phyloP scores from a whole-genome alignment of 2,888 invertebrate species.

The Vanessa cardui region DNA sequence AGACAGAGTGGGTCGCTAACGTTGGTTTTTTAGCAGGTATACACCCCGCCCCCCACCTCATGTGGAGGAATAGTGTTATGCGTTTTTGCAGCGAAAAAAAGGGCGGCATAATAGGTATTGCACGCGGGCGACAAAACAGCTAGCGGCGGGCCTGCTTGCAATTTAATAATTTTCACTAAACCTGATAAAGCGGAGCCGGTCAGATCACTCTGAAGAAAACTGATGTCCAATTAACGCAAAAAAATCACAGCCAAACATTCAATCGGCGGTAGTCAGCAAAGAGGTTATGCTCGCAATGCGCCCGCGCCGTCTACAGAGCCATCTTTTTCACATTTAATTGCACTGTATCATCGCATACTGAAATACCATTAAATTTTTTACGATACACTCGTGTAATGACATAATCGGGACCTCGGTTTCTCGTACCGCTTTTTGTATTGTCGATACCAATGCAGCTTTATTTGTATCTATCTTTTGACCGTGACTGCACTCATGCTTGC shows the following conservation, averaged over 20 bases:
- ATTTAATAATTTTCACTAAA: neutral
- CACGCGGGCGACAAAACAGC: too few species aligned
- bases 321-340: slow-evolving; percentile 64
- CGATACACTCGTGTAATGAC: slow-evolving; percentile 65
- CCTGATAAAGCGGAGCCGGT: slow-evolving; percentile 18
- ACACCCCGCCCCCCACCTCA: too few species aligned
- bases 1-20: too few species aligned
- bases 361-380: slow-evolving; percentile 76
- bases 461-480: slow-evolving; percentile 14
- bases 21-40: too few species aligned
- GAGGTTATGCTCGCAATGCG: slow-evolving; percentile 48
- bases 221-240: slow-evolving; percentile 43
- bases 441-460: slow-evolving; percentile 49
- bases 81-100: too few species aligned
- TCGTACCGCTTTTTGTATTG: slow-evolving; percentile 51
- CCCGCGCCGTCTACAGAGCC: slow-evolving; percentile 48
- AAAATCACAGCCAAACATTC: slow-evolving; percentile 36
- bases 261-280: slow-evolving; percentile 43
- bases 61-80: too few species aligned
- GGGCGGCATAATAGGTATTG: too few species aligned
- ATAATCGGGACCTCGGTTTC: slow-evolving; percentile 64
- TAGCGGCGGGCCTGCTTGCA: too few species aligned
- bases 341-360: slow-evolving; percentile 81
- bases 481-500: neutral
- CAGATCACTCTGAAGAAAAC: slow-evolving; percentile 23